Evolutionary conservation across 2,113 vertebrate species (phyloP), one percentile per base, ranked within the genome.

Genomic region (Macaca nemestrina): DNA sequence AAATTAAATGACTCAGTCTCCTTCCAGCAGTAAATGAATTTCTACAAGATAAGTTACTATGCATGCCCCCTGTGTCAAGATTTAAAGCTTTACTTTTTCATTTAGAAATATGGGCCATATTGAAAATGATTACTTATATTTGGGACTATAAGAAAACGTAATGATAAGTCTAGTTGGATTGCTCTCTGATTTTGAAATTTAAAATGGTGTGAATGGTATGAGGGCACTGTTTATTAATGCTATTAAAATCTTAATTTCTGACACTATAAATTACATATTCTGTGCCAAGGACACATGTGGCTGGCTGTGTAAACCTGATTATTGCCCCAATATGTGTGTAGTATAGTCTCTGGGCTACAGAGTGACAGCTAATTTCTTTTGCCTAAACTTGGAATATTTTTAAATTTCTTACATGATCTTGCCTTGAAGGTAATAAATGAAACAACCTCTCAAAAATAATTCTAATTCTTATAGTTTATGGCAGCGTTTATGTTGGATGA

Each of bases 171-270:
- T 70, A 35, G 25, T 64, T 18, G 11, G 17, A 20, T 67, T 64
- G 2, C 68, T 82, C 59, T 22, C 45, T 92, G 61, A 68, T 83
- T 92, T 88, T 94, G 84, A 78, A 82, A 22, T 94, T 91, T 79
- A 38, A 90, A 57, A 70, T 89, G n/a, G 57, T n/a, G 16, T 86
- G 50, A 93, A 79, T 64, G 80, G 43, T 27, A 55, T 20, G 30
- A 67, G 43, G 25, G 11, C 2, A 9, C 6, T 75, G n/a, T 73
- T 82, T 93, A 35, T 78, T 52, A 93, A 67, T 79, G 13, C 17
- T 89, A 11, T 68, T 85, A n/a, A 87, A 82, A 20, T 95, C 43
- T 92, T 96, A 79, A 43, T 90, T 95, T 76, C 68, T 95, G 32
- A 57, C 73, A 61, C 30, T 48, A 30, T 30, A 30, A 25, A 30